Conservation (phyloP, 2,797 vertebrate species). For the Pelochelys cantorii region DNA sequence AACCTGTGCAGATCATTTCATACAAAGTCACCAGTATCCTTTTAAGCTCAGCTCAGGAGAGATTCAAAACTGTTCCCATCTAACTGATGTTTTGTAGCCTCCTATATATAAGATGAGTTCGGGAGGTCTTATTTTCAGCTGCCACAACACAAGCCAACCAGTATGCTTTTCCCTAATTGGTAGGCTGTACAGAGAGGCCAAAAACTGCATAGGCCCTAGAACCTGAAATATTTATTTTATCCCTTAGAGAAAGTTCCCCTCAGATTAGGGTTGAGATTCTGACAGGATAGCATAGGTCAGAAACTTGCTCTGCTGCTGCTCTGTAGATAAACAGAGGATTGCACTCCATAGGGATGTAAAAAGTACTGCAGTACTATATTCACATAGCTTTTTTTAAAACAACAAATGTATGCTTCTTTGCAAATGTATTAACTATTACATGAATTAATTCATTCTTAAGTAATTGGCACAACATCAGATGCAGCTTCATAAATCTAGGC, state of each 20-base stretch:
- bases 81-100: too few species aligned
- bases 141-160: neutral
- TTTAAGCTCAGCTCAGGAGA: too few species aligned
- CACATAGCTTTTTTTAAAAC: neutral
- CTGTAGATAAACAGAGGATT: neutral
- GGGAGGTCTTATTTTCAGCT: constrained; percentile 24
- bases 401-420: neutral
- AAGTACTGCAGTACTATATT: neutral
- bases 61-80: too few species aligned
- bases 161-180: neutral
- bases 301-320: neutral
- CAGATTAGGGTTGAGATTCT: neutral
- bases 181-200: neutral
- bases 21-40: too few species aligned
- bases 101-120: neutral
- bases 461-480: fast-evolving
- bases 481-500: neutral
- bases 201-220: neutral
- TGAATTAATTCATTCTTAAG: fast-evolving
- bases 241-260: neutral
- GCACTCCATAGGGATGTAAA: neutral
- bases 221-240: neutral
- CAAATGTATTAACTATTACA: neutral
- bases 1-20: too few species aligned
- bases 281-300: neutral